Evolutionary conservation across 1,140 invertebrate species (phyloP).

Genomic region (Tetragonula clypearis): DNA sequence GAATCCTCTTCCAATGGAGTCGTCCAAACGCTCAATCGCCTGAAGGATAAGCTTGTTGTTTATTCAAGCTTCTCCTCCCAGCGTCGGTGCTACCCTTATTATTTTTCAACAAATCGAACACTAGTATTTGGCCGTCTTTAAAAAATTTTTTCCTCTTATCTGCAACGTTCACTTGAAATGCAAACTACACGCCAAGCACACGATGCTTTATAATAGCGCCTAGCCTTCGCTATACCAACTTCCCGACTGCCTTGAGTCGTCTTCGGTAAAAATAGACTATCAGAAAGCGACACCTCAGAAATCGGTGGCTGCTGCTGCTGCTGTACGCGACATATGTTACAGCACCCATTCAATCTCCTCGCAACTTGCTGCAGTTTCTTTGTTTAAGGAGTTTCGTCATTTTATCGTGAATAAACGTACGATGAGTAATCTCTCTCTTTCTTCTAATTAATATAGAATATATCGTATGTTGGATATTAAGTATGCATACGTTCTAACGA

Average conservation of each 20-base stretch:
- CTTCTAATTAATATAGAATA: too few species aligned
- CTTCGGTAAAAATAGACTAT: slow-evolving; percentile 76
- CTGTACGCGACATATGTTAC: slow-evolving; percentile 28
- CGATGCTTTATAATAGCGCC: slow-evolving; percentile 74
- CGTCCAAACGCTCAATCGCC: slow-evolving; percentile 1
- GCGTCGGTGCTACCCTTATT: background rate
- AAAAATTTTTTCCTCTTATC: background rate
- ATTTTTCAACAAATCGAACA: background rate
- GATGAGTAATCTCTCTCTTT: background rate
- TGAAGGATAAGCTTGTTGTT: background rate
- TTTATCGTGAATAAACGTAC: background rate
- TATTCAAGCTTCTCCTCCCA: background rate
- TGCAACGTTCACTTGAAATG: slow-evolving; percentile 54
- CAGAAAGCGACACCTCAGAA: slow-evolving; percentile 77
- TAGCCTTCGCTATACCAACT: slow-evolving; percentile 71
- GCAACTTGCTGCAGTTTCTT: background rate
- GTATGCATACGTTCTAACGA: too few species aligned
- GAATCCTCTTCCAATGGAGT: slow-evolving; percentile 32
- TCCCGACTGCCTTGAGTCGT: slow-evolving; percentile 71
- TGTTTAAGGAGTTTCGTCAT: background rate
- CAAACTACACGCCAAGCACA: slow-evolving; percentile 67
- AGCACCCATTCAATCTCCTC: background rate
- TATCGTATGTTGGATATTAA: background rate
- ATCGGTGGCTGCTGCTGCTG: slow-evolving; percentile 41
- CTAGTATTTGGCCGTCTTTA: background rate